Evolutionary conservation across 2,797 vertebrate species (phyloP), one percentile per base, ranked within the genome.

Genomic region (Urophycis tenuis): DNA sequence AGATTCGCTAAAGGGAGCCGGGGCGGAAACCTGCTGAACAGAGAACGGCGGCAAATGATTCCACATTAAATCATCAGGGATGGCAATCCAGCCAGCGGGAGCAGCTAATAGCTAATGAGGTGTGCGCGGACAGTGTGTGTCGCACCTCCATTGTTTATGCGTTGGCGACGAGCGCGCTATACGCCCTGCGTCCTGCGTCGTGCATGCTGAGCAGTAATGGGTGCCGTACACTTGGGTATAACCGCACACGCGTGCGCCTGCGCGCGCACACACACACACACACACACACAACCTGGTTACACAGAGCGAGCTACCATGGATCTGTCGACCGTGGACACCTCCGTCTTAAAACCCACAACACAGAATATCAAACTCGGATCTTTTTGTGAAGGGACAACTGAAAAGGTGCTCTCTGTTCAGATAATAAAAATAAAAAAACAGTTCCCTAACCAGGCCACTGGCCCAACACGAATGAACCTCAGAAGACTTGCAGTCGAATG

Each of bases 41-140:
- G 77, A 85, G 82, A 90, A 88, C 87, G 84, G 85, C 87, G 84
- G 85, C 80, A 29, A 85, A 87, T 76, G 82, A 86, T 86, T 87
- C 69, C 75, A 89, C 88, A 89, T 90, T 89, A 91, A 92, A 92
- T 89, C 90, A 87, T 90, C 87, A 80, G 88, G 86, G 81, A 89
- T 77, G 87, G 86, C 85, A 89, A 85, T 85, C 88, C 87, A 87
- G 81, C 87, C 82, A 78, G 87, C 86, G 78, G 86, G 82, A 88
- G 84, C 87, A 41, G 81, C 89, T 87, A 90, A 89, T 88, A 86
- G 86, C 90, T 90, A 87, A 89, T 73, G 89, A 83, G 88, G 84
- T 79, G 88, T 83, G 86, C 83, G 86, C 85, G 85, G 83, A 80
- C 87, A 74, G 83, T 81, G 89, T 88, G 87, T 7, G 87, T 88